Conservation (phyloP, 2,113 vertebrate genomes). For the Leptobrachium leishanense region DNA sequence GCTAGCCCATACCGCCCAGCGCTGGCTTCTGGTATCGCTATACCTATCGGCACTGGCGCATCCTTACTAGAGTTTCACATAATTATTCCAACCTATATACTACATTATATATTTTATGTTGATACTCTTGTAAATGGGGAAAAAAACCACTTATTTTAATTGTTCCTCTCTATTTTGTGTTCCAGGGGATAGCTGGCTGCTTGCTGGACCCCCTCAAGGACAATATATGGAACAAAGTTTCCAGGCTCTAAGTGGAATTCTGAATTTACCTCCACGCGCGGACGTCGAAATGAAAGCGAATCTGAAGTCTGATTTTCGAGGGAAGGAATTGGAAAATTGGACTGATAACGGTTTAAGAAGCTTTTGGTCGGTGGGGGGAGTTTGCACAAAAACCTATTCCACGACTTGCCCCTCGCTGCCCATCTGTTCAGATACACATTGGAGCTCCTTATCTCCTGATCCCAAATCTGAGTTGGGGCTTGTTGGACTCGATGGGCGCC, state of each 20-base stretch:
- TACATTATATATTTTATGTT: too few relatives aligned
- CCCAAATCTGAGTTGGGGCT: conserved; percentile 92
- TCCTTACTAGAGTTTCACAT: too few relatives aligned
- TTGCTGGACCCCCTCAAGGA: conserved; percentile 82
- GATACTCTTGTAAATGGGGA: too few relatives aligned
- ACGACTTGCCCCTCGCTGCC: conserved; percentile 74
- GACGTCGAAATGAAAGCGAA: conserved; percentile 63
- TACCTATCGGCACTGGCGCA: too few relatives aligned
- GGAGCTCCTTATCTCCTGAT: conserved; percentile 92
- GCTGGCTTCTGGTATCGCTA: too few relatives aligned
- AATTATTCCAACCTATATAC: too few relatives aligned
- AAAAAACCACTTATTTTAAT: too few relatives aligned
- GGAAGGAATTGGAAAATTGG: conserved; percentile 82
- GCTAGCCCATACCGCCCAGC: too few relatives aligned
- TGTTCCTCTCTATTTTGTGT: background rate
- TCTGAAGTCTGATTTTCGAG: conserved; percentile 70
- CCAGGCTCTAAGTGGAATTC: conserved; percentile 83
- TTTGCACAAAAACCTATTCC: conserved; percentile 67
- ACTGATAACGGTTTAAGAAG: conserved; percentile 69
- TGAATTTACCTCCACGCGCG: conserved; percentile 78
- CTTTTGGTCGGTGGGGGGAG: conserved; percentile 80
- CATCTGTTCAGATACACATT: conserved; percentile 80
- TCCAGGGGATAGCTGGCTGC: conserved; percentile 86
- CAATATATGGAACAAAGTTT: conserved; percentile 93
- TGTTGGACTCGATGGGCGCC: conserved; percentile 83